Percentiles rank a stretch among this genome's conserved stretches.
phyloP scores from a whole-genome alignment of 2,113 vertebrate genomes.

The Pitta sordida region DNA sequence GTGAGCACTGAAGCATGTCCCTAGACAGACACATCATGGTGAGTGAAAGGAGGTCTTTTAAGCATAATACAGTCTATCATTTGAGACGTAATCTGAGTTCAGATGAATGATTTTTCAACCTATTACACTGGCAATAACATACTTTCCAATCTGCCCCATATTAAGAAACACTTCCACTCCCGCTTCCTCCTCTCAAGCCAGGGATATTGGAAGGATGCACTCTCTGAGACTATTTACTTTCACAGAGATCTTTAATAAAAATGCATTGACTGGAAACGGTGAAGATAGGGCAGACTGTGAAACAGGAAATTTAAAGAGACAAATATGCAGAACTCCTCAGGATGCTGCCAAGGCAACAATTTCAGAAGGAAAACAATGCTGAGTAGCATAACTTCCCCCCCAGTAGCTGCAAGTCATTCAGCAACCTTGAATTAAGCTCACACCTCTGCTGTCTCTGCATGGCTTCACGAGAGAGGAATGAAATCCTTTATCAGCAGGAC shows the following conservation, averaged over 20 bases:
- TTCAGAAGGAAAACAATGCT: conserved; percentile 23
- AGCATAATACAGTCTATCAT: not conserved
- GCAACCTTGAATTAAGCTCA: conserved; percentile 20
- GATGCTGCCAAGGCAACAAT: conserved; percentile 11
- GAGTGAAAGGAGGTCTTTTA: not conserved
- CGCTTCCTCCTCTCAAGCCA: not conserved
- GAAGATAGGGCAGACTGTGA: not conserved
- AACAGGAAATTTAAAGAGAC: conserved; percentile 3
- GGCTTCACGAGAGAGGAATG: not conserved
- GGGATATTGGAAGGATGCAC: conserved; percentile 16
- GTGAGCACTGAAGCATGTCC: fast-evolving
- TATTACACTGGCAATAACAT: not conserved
- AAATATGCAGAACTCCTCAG: not conserved
- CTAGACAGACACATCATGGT: not conserved
- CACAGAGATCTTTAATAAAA: conserved; percentile 33
- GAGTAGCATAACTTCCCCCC: not conserved
- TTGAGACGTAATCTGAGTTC: not conserved
- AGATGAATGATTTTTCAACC: not conserved
- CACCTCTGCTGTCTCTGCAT: not conserved
- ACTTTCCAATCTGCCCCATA: not conserved
- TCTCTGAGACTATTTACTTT: conserved; percentile 25
- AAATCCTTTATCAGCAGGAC: not conserved
- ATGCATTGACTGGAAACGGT: not conserved
- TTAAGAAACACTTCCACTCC: conserved; percentile 7
- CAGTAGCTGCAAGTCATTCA: conserved; percentile 14